A percentile compares a stretch with the other conserved stretches of the same genome.
These are phyloP conservation scores for Nemurella pictetii DNA, from an alignment of 2,888 invertebrate species.

Conservation along the genomic window DNA sequence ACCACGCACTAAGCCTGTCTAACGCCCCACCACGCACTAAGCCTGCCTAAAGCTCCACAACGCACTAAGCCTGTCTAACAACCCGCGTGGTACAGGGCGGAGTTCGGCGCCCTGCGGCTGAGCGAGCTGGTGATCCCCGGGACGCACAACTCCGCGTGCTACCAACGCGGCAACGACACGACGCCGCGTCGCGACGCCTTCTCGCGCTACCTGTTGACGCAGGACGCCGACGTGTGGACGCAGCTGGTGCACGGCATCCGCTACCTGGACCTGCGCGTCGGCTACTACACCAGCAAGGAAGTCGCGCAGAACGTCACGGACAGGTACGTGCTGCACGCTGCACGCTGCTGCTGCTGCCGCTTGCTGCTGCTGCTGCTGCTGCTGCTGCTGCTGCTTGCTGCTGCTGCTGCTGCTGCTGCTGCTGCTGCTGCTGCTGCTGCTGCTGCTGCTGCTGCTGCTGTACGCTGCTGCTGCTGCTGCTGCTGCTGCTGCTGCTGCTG, in stretches of 20 bases:
- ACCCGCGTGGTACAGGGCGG: not conserved
- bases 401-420: no score
- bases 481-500: not conserved
- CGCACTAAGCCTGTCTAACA: no score
- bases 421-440: not conserved
- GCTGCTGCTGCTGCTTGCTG: no score
- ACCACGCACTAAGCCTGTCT: no score
- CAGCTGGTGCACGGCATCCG: slow-evolving; percentile 84
- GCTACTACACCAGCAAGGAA: slow-evolving; percentile 58
- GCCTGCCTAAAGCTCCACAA: no score
- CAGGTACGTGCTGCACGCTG: slow-evolving; percentile 27
- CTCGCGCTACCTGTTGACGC: slow-evolving; percentile 59
- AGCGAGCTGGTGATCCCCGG: slow-evolving; percentile 58
- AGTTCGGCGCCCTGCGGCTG: slow-evolving; percentile 54
- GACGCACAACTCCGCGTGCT: slow-evolving; percentile 64
- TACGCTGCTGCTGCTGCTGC: no score
- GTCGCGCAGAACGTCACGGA: slow-evolving; percentile 25
- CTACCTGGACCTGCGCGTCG: slow-evolving; percentile 79
- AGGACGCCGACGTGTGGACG: slow-evolving; percentile 79
- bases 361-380: no score
- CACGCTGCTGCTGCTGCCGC: not conserved
- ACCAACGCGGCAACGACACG: slow-evolving; percentile 55
- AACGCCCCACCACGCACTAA: no score
- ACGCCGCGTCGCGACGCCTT: slow-evolving; percentile 52
- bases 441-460: not conserved